phyloP scores from a whole-genome alignment of 2,888 invertebrate species.

The Parnassius orleans region DNA sequence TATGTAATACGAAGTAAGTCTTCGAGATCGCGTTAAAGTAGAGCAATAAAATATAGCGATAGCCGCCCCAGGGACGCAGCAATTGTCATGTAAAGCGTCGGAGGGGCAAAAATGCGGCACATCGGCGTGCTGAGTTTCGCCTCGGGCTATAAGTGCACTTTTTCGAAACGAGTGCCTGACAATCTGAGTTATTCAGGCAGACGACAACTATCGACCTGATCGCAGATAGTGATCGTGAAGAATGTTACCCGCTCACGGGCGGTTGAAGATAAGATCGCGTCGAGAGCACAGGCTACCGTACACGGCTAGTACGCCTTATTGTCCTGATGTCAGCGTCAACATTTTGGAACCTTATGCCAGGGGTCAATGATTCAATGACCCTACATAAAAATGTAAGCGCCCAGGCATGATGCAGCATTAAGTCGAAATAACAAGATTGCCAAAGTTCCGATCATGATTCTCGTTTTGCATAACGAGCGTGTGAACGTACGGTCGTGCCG shows the following conservation, averaged over 20 bases:
- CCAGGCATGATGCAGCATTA: slow-evolving; percentile 15
- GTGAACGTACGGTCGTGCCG: slow-evolving; percentile 20
- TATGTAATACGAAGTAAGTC: slow-evolving; percentile 33
- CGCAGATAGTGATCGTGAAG: slow-evolving; percentile 61
- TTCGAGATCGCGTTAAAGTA: slow-evolving; percentile 44
- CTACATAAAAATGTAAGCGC: slow-evolving; percentile 3
- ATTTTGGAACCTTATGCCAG: slow-evolving; percentile 27
- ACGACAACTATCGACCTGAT: slow-evolving; percentile 54
- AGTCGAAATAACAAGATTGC: slow-evolving; percentile 9
- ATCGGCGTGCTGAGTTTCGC: slow-evolving; percentile 50
- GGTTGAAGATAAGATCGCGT: slow-evolving; percentile 42
- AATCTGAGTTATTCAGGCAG: slow-evolving; percentile 66
- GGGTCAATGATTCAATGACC: slow-evolving; percentile 23
- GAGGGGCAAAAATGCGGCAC: slow-evolving; percentile 54
- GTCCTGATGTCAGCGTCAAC: slow-evolving; percentile 37
- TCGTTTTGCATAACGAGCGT: slow-evolving; percentile 21
- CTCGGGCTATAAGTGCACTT: slow-evolving; percentile 77
- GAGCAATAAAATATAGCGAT: slow-evolving; percentile 50
- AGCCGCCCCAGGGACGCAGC: slow-evolving; percentile 63
- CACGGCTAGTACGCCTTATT: slow-evolving; percentile 37
- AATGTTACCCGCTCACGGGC: slow-evolving; percentile 36
- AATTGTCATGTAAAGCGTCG: slow-evolving; percentile 76
- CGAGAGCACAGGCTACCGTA: slow-evolving; percentile 25
- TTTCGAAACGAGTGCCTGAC: slow-evolving; percentile 72
- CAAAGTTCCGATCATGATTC: slow-evolving; percentile 16